A percentile compares a stretch with the other conserved stretches of the same genome.
Conservation (phyloP, 2,797 vertebrate species). For the Hoplostethus atlanticus region DNA sequence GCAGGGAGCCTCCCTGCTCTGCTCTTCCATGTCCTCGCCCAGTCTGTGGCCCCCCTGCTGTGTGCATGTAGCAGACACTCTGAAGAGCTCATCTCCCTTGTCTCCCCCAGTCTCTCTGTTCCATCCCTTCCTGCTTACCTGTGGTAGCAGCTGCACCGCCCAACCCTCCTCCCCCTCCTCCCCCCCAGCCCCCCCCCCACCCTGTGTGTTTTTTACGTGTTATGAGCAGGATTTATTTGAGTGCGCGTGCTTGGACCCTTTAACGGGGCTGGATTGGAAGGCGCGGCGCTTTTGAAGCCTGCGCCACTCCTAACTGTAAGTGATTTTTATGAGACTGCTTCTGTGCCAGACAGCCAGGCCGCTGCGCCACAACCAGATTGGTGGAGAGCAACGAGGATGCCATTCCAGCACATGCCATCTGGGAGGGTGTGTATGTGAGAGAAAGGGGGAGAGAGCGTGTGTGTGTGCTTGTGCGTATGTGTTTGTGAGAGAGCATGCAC, state of each 20-base stretch:
- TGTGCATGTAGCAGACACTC: conserved; percentile 32
- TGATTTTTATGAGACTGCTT: conserved; percentile 73
- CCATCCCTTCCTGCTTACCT: conserved; percentile 43
- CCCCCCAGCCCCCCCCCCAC: background rate
- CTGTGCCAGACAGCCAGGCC: conserved; percentile 69
- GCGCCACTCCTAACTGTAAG: conserved; percentile 67
- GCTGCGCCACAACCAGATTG: conserved; percentile 65
- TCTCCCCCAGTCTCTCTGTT: conserved; percentile 4
- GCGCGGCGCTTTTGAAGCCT: conserved; percentile 68
- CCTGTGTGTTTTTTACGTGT: conserved; percentile 64
- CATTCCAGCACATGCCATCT: conserved; percentile 75
- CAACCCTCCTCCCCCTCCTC: background rate
- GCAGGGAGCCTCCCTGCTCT: conserved; percentile 22
- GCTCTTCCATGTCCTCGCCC: conserved; percentile 31
- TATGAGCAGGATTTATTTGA: conserved; percentile 66
- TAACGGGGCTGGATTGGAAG: conserved; percentile 64
- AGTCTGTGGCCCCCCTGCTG: conserved; percentile 21
- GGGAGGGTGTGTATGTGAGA: conserved; percentile 43
- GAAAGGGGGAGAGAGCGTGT: conserved; percentile 17
- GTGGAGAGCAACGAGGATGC: conserved; percentile 58
- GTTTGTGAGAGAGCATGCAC: conserved; percentile 22
- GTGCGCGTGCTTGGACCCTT: conserved; percentile 47
- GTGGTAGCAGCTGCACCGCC: conserved; percentile 24
- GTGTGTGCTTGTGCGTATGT: conserved; percentile 26
- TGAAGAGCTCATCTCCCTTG: conserved; percentile 34